Conservation (phyloP, 2,888 invertebrate genomes). For the Flabesymbios commensalis region DNA sequence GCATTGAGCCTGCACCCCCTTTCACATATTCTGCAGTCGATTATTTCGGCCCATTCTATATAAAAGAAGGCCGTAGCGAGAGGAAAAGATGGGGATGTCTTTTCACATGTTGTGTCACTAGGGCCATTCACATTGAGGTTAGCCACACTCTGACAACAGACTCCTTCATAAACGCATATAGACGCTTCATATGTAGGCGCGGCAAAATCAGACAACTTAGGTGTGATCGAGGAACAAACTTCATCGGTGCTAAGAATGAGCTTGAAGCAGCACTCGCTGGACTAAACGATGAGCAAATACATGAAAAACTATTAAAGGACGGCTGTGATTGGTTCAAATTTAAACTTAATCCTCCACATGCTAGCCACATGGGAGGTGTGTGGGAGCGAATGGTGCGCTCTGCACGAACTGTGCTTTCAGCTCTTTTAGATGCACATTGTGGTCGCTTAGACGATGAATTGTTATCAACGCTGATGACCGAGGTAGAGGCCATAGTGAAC, state of each 20-base stretch:
- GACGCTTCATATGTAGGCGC: slow-evolving; percentile 28
- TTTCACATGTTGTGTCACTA: slow-evolving; percentile 48
- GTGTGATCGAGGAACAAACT: slow-evolving; percentile 32
- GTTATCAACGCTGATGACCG: neutral
- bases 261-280: too few species aligned
- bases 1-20: slow-evolving; percentile 36
- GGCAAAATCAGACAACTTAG: slow-evolving; percentile 25
- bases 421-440: neutral
- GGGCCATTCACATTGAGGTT: slow-evolving; percentile 47
- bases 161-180: slow-evolving; percentile 34
- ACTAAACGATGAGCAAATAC: neutral
- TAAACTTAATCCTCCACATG: neutral
- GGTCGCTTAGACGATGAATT: neutral
- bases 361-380: slow-evolving; percentile 4
- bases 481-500: neutral
- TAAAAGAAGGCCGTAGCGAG: slow-evolving; percentile 40
- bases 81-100: slow-evolving; percentile 45
- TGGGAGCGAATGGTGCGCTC: slow-evolving; percentile 1
- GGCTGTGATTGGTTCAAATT: neutral
- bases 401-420: neutral
- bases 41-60: slow-evolving; percentile 47
- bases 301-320: neutral
- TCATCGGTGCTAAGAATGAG: slow-evolving; percentile 27
- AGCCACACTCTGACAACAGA: slow-evolving; percentile 31
- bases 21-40: slow-evolving; percentile 52